Conservation (phyloP, 2,888 invertebrate species). For the Lobophora halterata region DNA sequence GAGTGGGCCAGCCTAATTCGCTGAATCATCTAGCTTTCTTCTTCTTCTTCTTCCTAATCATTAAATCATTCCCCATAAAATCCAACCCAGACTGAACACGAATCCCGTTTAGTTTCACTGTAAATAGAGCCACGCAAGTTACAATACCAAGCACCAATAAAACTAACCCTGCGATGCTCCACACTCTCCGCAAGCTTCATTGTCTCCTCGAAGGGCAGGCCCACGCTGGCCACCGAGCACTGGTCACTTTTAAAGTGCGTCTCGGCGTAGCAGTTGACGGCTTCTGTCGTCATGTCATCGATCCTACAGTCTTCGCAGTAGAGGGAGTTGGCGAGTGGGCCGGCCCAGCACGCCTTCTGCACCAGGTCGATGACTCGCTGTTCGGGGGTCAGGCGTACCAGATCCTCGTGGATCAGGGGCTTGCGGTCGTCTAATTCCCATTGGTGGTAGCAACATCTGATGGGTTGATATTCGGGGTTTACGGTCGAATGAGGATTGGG, state of each 20-base stretch:
- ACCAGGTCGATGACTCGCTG: conserved; percentile 53
- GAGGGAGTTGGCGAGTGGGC: conserved; percentile 56
- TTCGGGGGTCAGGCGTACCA: conserved; percentile 44
- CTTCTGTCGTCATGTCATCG: conserved; percentile 39
- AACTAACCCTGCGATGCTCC: conserved; percentile 39
- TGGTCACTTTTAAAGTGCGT: conserved; percentile 44
- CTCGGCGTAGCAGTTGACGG: conserved; percentile 38
- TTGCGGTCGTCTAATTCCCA: conserved; percentile 57
- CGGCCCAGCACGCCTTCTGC: conserved; percentile 59
- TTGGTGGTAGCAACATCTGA: conserved; percentile 51
- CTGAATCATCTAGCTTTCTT: no score
- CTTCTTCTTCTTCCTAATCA: no score
- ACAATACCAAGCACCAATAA: neutral
- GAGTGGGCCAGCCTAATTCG: no score
- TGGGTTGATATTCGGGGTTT: no score
- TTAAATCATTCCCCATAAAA: no score
- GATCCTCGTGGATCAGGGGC: conserved; percentile 46
- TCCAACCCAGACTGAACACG: no score
- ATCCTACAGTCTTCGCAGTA: conserved; percentile 53
- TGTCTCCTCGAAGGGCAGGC: conserved; percentile 60
- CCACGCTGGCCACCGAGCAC: conserved; percentile 56
- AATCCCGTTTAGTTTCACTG: no score
- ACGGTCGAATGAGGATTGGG: no score
- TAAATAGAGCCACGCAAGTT: no score
- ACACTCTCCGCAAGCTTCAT: conserved; percentile 54